Conservation (phyloP, 2,113 vertebrate genomes). For the Muntiacus reevesi region DNA sequence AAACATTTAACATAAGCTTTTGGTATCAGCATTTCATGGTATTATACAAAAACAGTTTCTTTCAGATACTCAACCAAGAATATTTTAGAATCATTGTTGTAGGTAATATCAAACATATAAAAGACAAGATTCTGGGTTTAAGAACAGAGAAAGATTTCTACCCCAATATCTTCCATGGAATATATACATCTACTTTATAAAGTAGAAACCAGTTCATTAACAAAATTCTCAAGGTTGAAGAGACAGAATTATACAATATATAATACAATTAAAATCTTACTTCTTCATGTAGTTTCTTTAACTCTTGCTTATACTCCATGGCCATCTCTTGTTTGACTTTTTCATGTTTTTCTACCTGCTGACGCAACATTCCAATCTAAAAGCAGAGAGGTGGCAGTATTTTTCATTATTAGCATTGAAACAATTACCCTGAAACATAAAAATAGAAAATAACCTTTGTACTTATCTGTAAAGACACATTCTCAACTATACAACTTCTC, state of each 20-base stretch:
- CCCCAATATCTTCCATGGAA: not conserved
- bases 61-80: slow-evolving; percentile 5
- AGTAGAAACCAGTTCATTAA: not conserved
- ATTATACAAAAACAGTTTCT: slow-evolving; percentile 9
- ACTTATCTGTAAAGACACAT: not conserved
- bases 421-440: not conserved
- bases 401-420: slow-evolving; percentile 43
- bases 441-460: slow-evolving; percentile 1
- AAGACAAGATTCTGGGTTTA: not conserved
- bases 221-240: not conserved
- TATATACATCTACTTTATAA: not conserved
- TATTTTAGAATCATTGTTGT: slow-evolving; percentile 1
- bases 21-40: not conserved
- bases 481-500: not conserved
- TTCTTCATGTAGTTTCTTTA: slow-evolving; percentile 90
- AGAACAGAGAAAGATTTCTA: slow-evolving; percentile 30
- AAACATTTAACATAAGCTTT: slow-evolving; percentile 22
- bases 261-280: slow-evolving; percentile 73
- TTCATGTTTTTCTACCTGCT: slow-evolving; percentile 85
- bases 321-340: slow-evolving; percentile 83
- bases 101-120: not conserved
- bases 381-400: slow-evolving; percentile 5
- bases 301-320: slow-evolving; percentile 89
- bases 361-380: slow-evolving; percentile 84
- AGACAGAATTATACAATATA: not conserved